These are phyloP conservation scores for Drosophila littoralis DNA, from an alignment of 1,140 invertebrate species.

Conservation along the genomic window DNA sequence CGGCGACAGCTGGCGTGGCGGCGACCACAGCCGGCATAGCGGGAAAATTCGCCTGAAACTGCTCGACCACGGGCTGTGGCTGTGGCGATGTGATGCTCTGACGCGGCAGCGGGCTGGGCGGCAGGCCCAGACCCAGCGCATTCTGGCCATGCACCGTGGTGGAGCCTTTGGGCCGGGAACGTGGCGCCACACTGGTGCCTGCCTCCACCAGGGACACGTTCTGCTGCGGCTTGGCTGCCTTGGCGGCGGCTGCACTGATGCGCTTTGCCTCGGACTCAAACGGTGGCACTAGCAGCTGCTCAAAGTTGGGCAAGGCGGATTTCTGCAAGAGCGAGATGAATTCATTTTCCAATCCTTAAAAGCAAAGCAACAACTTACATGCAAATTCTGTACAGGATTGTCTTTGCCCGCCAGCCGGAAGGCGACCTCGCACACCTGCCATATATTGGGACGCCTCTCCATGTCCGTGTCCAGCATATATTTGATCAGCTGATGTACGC, in stretches of 20 bases:
- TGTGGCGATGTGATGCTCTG: slow-evolving; percentile 83
- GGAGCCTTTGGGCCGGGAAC: slow-evolving; percentile 92
- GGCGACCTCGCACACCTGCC: slow-evolving; percentile 92
- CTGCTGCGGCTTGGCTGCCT: slow-evolving; percentile 83
- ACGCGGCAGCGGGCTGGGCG: slow-evolving; percentile 84
- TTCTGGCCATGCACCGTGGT: slow-evolving; percentile 83
- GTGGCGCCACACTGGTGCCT: slow-evolving; percentile 92
- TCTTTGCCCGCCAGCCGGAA: slow-evolving; percentile 90
- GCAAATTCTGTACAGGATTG: slow-evolving; percentile 92
- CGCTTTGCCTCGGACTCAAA: slow-evolving; percentile 89
- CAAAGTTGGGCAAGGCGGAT: slow-evolving; percentile 87
- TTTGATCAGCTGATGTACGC: slow-evolving; percentile 87
- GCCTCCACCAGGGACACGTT: slow-evolving; percentile 86
- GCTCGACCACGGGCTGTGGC: slow-evolving; percentile 77
- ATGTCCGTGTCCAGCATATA: slow-evolving; percentile 94
- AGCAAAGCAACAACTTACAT: slow-evolving; percentile 86
- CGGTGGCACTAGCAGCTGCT: slow-evolving; percentile 87
- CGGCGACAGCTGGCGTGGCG: slow-evolving; percentile 53
- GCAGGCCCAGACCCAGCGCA: slow-evolving; percentile 85
- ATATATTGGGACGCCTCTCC: slow-evolving; percentile 94
- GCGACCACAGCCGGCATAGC: slow-evolving; percentile 67
- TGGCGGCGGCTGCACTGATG: slow-evolving; percentile 85
- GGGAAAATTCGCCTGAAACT: slow-evolving; percentile 84
- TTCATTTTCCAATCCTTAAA: not conserved
- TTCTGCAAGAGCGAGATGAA: slow-evolving; percentile 85